A percentile compares a stretch with the other conserved stretches of the same genome.
These are phyloP conservation scores for Hexactinellida sp. DNA, from an alignment of 37 sponge, comb jelly and placozoan genomes.

Conservation along the genomic window DNA sequence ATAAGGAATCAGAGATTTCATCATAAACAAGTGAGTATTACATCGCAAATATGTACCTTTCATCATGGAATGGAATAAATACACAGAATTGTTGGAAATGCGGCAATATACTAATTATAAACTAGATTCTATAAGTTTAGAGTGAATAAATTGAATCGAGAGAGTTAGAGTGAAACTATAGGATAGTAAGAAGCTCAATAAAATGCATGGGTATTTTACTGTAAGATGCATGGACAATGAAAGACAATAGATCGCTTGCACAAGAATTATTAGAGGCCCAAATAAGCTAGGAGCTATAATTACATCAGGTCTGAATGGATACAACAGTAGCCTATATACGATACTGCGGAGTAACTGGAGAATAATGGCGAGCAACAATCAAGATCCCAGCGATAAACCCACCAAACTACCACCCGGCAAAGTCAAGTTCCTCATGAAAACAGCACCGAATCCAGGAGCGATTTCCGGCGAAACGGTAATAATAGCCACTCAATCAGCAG, in stretches of 20 bases:
- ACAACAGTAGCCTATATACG: no score
- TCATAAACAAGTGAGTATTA: no score
- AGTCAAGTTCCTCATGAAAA: not conserved
- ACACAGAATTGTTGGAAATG: no score
- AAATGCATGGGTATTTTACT: not conserved
- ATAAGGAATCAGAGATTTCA: no score
- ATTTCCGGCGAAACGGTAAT: not conserved
- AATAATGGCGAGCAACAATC: not conserved
- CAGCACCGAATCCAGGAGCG: not conserved
- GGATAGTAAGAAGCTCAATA: not conserved
- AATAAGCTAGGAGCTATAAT: not conserved
- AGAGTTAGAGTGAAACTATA: no score
- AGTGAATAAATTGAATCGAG: no score
- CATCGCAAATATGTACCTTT: no score
- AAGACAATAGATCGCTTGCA: slow-evolving; percentile 13
- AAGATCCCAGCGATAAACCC: not conserved
- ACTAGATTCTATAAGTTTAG: no score
- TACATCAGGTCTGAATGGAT: not conserved
- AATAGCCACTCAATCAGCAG: not conserved
- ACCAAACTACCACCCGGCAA: not conserved
- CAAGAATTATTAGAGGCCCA: slow-evolving; percentile 15
- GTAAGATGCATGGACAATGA: slow-evolving; percentile 9
- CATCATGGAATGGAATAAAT: no score
- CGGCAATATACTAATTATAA: no score
- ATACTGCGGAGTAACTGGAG: no score